Base-by-base conservation (phyloP, 2,888 invertebrate genomes). In the Protonemura montana region DNA sequence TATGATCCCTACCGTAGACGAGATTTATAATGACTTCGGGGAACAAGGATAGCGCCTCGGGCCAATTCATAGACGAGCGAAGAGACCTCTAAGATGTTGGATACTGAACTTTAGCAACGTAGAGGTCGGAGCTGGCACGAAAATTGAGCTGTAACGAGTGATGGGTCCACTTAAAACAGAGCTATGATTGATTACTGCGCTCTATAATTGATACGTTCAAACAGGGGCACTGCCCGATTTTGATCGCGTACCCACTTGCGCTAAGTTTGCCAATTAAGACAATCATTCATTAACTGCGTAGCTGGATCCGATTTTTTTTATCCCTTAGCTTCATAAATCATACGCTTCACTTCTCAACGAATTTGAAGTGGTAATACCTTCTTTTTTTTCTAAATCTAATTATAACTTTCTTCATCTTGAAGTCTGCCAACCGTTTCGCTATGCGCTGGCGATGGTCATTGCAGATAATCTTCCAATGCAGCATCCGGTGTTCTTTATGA, bases 11-110 rank as follows among this genome's bases (percentile, higher is more conserved):
- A 59, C 21, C 7, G 59, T 59, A 21, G 59, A 59, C 59, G 59
- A 59, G 59, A 59, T 59, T 59, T 59, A 41, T 41, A 59, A 59
- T 59, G 59, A 59, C 59, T 59, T 59, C 59, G 59, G 59, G 59
- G 59, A 59, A 13, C 3, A 59, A 3, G 6, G 13, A 21, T 16
- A 2, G 59, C 59, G 16, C 16, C 59, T 13, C 16, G 59, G 59
- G 59, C 59, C 1, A 16, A 1, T 10, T 21, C 21, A 2, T 2
- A 59, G 59, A 21, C 59, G 59, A 59, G 59, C 59, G 59, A 59
- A 16, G 13, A 59, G 59, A 35, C 35, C 5, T 35, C 35, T 35
- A 59, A 59, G 59, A 59, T 21, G 59, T 35, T 10, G 3, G 6
- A 59, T 59, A 59, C 59, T 10, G 13, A 16, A 59, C 59, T 21